phyloP scores from a whole-genome alignment of 2,888 invertebrate genomes.

The Diarsia mendica region DNA sequence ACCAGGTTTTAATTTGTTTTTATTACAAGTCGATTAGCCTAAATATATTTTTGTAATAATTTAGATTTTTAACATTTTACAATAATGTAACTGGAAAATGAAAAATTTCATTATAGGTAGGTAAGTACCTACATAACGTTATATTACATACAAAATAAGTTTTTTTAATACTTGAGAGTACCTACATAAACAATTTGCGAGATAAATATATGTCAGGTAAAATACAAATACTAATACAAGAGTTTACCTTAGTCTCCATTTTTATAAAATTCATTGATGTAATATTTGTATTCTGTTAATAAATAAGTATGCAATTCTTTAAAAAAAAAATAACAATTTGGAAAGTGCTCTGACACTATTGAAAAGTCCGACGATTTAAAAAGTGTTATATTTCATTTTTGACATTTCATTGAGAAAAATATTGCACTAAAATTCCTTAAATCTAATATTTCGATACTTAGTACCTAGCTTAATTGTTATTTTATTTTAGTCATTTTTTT shows the following conservation, averaged over 20 bases:
- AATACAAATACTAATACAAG: constrained; percentile 9
- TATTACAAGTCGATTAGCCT: not conserved
- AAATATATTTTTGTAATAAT: constrained; percentile 23
- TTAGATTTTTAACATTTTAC: constrained; percentile 1
- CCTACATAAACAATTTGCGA: not conserved
- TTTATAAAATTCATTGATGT: not conserved
- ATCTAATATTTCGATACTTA: constrained; percentile 44
- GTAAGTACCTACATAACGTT: too few relatives aligned
- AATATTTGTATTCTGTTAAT: not conserved
- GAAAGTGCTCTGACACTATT: constrained; percentile 3
- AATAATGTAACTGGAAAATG: not conserved
- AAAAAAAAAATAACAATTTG: constrained; percentile 19
- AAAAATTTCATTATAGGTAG: not conserved
- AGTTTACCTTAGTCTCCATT: not conserved
- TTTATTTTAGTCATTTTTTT: constrained; percentile 26
- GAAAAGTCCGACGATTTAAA: constrained; percentile 3
- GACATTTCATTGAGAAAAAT: constrained; percentile 38
- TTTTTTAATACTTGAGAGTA: constrained; percentile 14
- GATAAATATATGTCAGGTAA: not conserved
- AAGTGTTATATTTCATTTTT: not conserved
- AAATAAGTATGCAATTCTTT: constrained; percentile 9
- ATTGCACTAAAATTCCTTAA: constrained; percentile 66
- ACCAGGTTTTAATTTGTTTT: not conserved
- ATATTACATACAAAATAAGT: constrained; percentile 21
- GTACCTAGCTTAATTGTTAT: constrained; percentile 54